Evolutionary conservation across 2,797 vertebrate species (phyloP).

Genomic region (Hapalemur alaotrensis): DNA sequence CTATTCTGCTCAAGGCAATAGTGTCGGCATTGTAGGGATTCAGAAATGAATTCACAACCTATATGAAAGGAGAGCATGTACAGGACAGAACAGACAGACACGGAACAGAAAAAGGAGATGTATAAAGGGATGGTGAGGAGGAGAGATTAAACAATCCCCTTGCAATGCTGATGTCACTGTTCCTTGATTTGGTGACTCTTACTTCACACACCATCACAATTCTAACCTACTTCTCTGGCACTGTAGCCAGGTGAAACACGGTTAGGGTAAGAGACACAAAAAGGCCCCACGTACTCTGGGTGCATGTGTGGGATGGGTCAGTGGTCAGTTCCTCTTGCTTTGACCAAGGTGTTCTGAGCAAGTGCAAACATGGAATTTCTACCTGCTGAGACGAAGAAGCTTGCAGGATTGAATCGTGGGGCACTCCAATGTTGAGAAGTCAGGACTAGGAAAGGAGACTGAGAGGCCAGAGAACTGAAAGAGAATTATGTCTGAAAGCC

Average conservation of each 20-base stretch:
- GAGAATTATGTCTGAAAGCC: not conserved
- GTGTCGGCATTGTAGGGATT: not conserved
- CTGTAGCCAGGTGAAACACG: rapidly evolving
- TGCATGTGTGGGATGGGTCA: not conserved
- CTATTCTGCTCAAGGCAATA: not conserved
- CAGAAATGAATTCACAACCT: not conserved
- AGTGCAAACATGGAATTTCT: not conserved
- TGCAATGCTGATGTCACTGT: not conserved
- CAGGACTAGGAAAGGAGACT: not conserved
- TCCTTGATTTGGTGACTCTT: not conserved
- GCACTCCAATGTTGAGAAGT: not conserved
- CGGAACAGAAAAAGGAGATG: not conserved
- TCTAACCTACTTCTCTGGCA: not conserved
- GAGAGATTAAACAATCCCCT: not conserved
- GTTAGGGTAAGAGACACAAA: not conserved
- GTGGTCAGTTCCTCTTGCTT: not conserved
- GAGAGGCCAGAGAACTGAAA: not conserved
- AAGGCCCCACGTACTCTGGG: not conserved
- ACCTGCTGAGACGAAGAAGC: not conserved
- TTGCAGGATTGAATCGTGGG: not conserved
- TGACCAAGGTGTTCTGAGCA: not conserved
- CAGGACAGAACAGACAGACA: not conserved
- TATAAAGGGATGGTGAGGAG: not conserved
- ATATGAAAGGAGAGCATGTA: not conserved
- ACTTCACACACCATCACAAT: not conserved